These are phyloP conservation scores for Lates calcarifer DNA, from an alignment of 2,113 vertebrate species.

Conservation along the genomic window DNA sequence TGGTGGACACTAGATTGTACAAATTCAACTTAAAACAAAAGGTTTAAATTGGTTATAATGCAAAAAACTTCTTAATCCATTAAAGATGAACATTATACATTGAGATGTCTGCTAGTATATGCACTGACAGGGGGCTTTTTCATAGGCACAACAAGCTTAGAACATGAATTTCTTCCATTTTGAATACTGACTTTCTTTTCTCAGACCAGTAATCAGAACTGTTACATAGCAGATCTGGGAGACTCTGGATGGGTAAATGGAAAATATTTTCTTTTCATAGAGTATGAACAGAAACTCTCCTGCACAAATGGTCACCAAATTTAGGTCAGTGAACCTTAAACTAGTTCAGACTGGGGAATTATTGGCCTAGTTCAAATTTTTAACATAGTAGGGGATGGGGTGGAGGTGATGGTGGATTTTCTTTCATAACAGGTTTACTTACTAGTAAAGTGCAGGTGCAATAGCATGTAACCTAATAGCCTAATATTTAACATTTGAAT, in stretches of 20 bases:
- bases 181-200: background rate
- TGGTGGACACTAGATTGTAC: background rate
- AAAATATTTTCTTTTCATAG: background rate
- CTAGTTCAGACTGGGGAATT: background rate
- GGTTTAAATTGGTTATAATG: background rate
- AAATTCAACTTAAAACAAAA: conserved; percentile 1
- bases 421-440: background rate
- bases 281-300: background rate
- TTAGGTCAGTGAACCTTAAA: background rate
- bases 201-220: background rate
- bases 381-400: background rate
- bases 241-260: background rate
- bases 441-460: background rate
- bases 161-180: background rate
- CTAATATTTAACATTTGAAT: background rate
- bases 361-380: background rate
- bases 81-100: background rate
- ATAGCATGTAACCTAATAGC: background rate
- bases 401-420: background rate
- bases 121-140: too few relatives aligned
- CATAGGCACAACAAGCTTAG: background rate
- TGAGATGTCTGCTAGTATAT: too few relatives aligned
- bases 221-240: background rate
- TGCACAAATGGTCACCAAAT: background rate
- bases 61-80: background rate